Conservation (phyloP, 2,888 invertebrate genomes). For the Sinotaia quadrata region DNA sequence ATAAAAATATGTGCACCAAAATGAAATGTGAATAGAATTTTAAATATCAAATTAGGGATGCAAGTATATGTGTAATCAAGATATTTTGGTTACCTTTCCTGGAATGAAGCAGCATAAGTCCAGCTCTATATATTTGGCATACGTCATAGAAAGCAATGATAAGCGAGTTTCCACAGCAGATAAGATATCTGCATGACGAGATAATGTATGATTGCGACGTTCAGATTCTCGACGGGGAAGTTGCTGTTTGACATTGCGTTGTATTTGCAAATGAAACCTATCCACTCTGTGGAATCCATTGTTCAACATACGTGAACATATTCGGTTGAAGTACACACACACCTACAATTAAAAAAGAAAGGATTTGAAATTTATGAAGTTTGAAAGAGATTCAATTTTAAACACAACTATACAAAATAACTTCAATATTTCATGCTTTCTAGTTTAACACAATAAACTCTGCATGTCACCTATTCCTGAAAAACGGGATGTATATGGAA, state of each 20-base stretch:
- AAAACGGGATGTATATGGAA: no score
- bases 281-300: slow-evolving; percentile 87
- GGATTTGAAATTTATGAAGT: no score
- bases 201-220: slow-evolving; percentile 85
- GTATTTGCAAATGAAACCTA: slow-evolving; percentile 81
- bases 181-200: slow-evolving; percentile 91
- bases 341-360: slow-evolving; percentile 80
- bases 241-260: slow-evolving; percentile 85
- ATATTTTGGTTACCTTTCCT: slow-evolving; percentile 84
- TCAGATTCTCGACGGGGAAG: slow-evolving; percentile 92
- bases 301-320: slow-evolving; percentile 84
- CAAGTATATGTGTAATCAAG: no score
- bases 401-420: no score
- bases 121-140: slow-evolving; percentile 87
- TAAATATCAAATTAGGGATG: no score
- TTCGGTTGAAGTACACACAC: slow-evolving; percentile 82
- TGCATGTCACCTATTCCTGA: no score
- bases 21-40: no score
- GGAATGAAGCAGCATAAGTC: slow-evolving; percentile 93
- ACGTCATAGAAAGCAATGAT: slow-evolving; percentile 94
- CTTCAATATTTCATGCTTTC: no score
- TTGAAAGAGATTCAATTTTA: no score
- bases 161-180: slow-evolving; percentile 92
- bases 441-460: no score
- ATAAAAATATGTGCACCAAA: no score